Percentiles rank a stretch among this genome's conserved stretches.
These are phyloP conservation scores for Ennomos quercinarius DNA, from an alignment of 2,888 invertebrate genomes.

Conservation along the genomic window DNA sequence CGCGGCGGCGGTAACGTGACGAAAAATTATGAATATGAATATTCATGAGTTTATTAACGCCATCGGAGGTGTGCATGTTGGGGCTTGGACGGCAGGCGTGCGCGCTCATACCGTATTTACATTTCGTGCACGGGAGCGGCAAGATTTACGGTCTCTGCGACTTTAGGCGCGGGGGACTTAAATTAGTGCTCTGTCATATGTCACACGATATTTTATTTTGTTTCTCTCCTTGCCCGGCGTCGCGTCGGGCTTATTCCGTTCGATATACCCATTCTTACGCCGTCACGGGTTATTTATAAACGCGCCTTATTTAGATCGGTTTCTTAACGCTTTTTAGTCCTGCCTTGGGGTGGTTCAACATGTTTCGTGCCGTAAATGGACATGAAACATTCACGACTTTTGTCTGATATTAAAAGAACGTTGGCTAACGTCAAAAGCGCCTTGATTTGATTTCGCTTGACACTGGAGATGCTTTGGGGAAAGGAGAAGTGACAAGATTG, in stretches of 20 bases:
- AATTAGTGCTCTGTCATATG: constrained; percentile 79
- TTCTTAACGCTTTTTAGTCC: constrained; percentile 48
- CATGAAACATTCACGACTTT: constrained; percentile 39
- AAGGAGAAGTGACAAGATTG: constrained; percentile 72
- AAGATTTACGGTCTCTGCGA: constrained; percentile 74
- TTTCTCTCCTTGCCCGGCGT: constrained; percentile 54
- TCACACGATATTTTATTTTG: constrained; percentile 77
- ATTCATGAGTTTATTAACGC: constrained; percentile 69
- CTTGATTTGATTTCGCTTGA: constrained; percentile 55
- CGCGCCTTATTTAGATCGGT: constrained; percentile 70
- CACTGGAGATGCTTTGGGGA: constrained; percentile 58
- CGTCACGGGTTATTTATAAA: constrained; percentile 78
- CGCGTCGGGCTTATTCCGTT: constrained; percentile 62
- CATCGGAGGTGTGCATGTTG: constrained; percentile 55
- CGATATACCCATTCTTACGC: constrained; percentile 68
- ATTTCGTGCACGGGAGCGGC: constrained; percentile 74
- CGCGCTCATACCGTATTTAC: constrained; percentile 71
- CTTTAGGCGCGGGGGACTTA: constrained; percentile 70
- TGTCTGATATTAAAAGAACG: constrained; percentile 35
- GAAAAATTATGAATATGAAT: constrained; percentile 67
- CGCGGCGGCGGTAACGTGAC: constrained; percentile 40
- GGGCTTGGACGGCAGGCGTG: constrained; percentile 60
- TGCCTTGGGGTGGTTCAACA: constrained; percentile 42
- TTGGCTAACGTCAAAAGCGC: constrained; percentile 39
- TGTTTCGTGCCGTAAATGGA: constrained; percentile 42